Base-by-base conservation (phyloP, 1,140 invertebrate genomes). In the Battus philenor region DNA sequence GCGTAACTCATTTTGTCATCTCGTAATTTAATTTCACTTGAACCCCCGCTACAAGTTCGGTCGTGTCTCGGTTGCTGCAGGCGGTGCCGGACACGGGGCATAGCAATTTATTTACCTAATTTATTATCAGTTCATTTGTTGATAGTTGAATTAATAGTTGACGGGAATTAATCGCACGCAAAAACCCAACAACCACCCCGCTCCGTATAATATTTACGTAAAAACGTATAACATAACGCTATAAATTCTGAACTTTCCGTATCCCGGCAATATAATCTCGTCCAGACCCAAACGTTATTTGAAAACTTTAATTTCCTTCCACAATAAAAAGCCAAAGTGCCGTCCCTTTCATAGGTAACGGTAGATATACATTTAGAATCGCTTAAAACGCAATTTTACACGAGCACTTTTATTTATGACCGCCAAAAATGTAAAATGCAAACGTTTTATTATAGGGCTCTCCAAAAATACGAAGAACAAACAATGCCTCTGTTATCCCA, bases 1-100 rank as follows among this genome's bases (percentile, higher is more conserved):
- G 78, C 81, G 81, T 85, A 81, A 82, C 81, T 85, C 81, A 81
- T 82, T 85, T 79, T 79, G 81, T 85, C 78, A 75, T 74, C 78
- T 74, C 59, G 73, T 85, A 85, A 85, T 85, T 85, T 77, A 79
- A 85, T 85, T 82, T 74, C 65, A 63, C 52, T 67, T 74, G 72
- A 68, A 68, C 72, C 77, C 70, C 75, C 55, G 45, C 48, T 63
- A 41, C 59, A 50, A 67, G 41, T 56, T 59, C 59, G 59, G 54
- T 54, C 45, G 33, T 45, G 47, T 44, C 41, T 47, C 29, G 44
- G 54, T 6, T 52, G 41, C 50, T 47, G 51, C 47, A 60, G 60
- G 59, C 57, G 51, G 44, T 62, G 32, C 60, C 62, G 70, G 74
- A 75, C 68, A 69, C 68, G 59, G 60, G 38, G 10, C 38, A 41